Evolutionary conservation across 2,888 invertebrate genomes (phyloP), one percentile per base, ranked within the genome.

Genomic region (Pseudanteris insignis): DNA sequence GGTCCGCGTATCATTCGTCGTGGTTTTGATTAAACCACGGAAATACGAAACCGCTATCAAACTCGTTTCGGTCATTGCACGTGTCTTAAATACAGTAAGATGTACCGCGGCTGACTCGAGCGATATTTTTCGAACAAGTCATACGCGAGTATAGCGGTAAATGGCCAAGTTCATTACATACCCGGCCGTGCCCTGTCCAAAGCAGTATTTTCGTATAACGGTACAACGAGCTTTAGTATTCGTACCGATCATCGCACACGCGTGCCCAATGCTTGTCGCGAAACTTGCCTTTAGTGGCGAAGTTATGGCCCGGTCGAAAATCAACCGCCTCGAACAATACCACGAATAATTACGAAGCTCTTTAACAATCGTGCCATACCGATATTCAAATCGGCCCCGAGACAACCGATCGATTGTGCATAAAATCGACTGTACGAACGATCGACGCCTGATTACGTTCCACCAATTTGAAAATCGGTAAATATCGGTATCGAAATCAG

Each of bases 161-260:
- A 64, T 25, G 36, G 30, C 50, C 34, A 29, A 24, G 48, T 41
- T 46, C 60, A 55, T 51, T 47, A 51, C 50, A 43, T 37, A 48
- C 47, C 43, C 33, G 33, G 15, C 51, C 55, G 60, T 43, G 50
- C 38, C 54, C 59, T 55, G 63, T 51, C 63, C 51, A 60, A 63
- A 63, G 51, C 59, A 51, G 63, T 54, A 59, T 63, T 63, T 63
- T 63, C 54, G 54, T 58, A 26, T 55, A 63, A 63, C 63, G 63
- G 63, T 53, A 63, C 63, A 6, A 5, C 12, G 21, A 10, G 33
- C 54, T 47, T 24, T 25, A 25, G 47, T 32, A 50, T 48, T 43
- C 55, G 46, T 28, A 36, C 34, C 2, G 15, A 50, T 50, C 26
- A 47, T 26, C n/a, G 30, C 43, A 38, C 37, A 37, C 28, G 14